Conservation (phyloP, 2,888 invertebrate species). For the Eupithecia subumbrata region DNA sequence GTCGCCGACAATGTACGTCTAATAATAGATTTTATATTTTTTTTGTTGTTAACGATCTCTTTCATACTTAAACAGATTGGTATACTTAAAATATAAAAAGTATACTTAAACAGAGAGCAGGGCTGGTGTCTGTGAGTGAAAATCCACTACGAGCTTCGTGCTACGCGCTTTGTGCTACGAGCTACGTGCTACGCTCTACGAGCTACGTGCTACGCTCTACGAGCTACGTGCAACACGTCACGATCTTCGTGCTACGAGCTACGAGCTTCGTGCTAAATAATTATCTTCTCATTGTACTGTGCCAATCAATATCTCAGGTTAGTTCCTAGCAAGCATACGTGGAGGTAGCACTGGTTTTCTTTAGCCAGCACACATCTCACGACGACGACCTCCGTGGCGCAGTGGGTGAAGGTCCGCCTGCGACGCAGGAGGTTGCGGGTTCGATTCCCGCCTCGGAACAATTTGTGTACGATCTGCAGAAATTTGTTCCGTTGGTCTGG, state of each 20-base stretch:
- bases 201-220: constrained; percentile 23
- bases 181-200: constrained; percentile 10
- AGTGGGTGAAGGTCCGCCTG: too few species aligned
- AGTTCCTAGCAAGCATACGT: background rate
- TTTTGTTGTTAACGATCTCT: background rate
- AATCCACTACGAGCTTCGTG: constrained; percentile 21
- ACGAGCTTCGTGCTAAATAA: constrained; percentile 13
- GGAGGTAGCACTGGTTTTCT: too few species aligned
- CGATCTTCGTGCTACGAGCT: constrained; percentile 9
- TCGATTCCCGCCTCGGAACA: too few species aligned
- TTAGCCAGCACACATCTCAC: too few species aligned
- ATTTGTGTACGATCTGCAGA: too few species aligned
- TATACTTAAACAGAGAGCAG: background rate
- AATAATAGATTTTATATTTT: background rate
- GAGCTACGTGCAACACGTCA: constrained; percentile 15
- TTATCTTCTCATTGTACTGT: background rate
- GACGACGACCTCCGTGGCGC: too few species aligned
- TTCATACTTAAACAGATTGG: background rate
- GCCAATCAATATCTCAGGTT: background rate
- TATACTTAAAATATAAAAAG: too few species aligned
- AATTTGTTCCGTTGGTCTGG: too few species aligned
- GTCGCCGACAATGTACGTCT: background rate
- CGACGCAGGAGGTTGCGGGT: too few species aligned
- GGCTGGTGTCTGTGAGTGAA: background rate
- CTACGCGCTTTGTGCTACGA: background rate